Conservation (phyloP, 1,140 invertebrate genomes). For the Belonocnema kinseyi region DNA sequence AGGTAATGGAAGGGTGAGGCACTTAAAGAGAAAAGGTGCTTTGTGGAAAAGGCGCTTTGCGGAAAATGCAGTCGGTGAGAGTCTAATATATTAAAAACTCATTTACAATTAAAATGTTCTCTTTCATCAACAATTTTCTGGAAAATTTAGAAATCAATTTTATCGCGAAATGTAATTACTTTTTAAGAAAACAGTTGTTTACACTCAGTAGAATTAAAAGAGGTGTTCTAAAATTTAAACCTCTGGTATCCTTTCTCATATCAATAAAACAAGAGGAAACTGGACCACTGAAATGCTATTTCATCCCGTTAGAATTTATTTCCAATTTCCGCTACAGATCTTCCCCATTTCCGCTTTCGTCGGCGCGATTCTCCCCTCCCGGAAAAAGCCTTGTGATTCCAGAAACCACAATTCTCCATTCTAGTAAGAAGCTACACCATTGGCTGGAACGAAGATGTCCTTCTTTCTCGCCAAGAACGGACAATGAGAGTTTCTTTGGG, state of each 20-base stretch:
- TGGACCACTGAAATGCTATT: background rate
- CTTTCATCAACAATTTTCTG: no score
- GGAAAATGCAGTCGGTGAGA: no score
- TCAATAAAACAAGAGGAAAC: conserved; percentile 5
- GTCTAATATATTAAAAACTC: no score
- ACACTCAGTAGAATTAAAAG: background rate
- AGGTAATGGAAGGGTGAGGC: no score
- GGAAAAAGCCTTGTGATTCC: background rate
- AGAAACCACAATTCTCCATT: conserved; percentile 11
- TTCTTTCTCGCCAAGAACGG: background rate
- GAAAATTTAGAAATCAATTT: no score
- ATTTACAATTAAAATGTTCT: no score
- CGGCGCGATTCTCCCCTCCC: background rate
- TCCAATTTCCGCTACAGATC: conserved; percentile 16
- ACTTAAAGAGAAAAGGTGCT: no score
- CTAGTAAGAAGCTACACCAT: background rate
- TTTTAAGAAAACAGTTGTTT: no score
- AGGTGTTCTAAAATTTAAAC: background rate
- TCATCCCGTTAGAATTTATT: conserved; percentile 17
- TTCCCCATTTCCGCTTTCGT: conserved; percentile 18
- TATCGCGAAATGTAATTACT: no score
- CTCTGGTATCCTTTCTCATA: background rate
- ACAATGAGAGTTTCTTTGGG: conserved; percentile 17
- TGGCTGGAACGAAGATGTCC: background rate
- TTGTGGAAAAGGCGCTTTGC: no score